Evolutionary conservation across 2,113 vertebrate species (phyloP).

Genomic region (Hemiscyllium ocellatum): DNA sequence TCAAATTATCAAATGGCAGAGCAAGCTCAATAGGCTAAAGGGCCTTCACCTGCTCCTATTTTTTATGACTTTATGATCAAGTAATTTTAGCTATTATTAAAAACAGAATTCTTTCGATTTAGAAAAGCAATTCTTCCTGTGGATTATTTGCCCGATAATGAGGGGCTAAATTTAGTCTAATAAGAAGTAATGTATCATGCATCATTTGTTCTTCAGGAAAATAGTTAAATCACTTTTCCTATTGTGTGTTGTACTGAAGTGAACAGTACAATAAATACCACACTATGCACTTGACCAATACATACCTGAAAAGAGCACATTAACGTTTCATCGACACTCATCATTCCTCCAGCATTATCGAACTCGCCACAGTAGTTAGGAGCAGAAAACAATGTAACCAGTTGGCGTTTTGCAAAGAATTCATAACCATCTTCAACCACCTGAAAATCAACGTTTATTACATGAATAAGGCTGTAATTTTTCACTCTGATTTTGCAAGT

Average conservation of each 20-base stretch:
- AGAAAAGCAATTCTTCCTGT: background rate
- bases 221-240: background rate
- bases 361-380: slow-evolving; percentile 93
- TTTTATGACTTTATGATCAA: no score
- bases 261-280: background rate
- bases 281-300: background rate
- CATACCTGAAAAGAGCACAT: slow-evolving; percentile 94
- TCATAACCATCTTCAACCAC: slow-evolving; percentile 92
- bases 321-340: slow-evolving; percentile 91
- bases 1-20: no score
- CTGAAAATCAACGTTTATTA: slow-evolving; percentile 51
- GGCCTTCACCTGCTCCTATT: no score
- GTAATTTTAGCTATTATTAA: background rate
- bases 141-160: no score
- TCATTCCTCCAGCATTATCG: slow-evolving; percentile 91
- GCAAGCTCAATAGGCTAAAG: no score
- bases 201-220: background rate
- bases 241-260: background rate
- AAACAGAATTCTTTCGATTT: background rate
- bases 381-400: slow-evolving; percentile 88
- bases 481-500: background rate
- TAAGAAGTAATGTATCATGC: no score
- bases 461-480: background rate
- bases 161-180: no score
- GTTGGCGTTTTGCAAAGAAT: slow-evolving; percentile 89